These are phyloP conservation scores for Danio rerio DNA, from an alignment of 2,113 vertebrate species.

Conservation along the genomic window DNA sequence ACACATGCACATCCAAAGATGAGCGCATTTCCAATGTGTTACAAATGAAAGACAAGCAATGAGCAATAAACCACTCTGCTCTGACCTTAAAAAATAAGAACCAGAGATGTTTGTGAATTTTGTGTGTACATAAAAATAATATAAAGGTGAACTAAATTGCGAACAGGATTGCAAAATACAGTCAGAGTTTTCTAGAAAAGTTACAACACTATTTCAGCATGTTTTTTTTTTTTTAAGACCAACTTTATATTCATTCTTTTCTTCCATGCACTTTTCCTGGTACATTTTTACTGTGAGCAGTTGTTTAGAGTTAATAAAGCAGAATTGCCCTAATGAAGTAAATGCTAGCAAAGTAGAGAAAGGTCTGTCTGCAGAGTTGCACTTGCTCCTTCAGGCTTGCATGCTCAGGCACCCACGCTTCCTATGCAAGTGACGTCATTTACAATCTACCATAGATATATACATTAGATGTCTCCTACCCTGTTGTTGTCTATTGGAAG, in stretches of 20 bases:
- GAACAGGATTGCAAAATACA: conserved; percentile 29
- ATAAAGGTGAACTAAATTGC: conserved; percentile 55
- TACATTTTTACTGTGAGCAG: background rate
- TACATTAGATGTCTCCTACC: no score
- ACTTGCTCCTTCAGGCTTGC: no score
- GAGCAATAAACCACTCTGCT: background rate
- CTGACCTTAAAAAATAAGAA: background rate
- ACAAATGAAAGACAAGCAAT: background rate
- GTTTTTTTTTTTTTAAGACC: background rate
- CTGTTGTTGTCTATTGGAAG: no score
- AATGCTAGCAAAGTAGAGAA: no score
- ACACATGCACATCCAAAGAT: no score
- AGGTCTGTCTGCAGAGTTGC: no score
- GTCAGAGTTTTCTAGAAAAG: conserved; percentile 9
- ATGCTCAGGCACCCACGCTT: no score
- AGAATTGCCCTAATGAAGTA: background rate
- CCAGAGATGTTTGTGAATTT: background rate
- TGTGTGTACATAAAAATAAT: conserved; percentile 56
- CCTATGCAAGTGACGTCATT: no score
- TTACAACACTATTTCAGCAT: background rate
- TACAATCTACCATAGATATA: no score
- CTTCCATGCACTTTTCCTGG: background rate
- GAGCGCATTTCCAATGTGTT: background rate
- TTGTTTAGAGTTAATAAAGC: background rate
- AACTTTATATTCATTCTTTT: background rate